Conservation (phyloP, 1,140 invertebrate species). For the Drosophila insularis region DNA sequence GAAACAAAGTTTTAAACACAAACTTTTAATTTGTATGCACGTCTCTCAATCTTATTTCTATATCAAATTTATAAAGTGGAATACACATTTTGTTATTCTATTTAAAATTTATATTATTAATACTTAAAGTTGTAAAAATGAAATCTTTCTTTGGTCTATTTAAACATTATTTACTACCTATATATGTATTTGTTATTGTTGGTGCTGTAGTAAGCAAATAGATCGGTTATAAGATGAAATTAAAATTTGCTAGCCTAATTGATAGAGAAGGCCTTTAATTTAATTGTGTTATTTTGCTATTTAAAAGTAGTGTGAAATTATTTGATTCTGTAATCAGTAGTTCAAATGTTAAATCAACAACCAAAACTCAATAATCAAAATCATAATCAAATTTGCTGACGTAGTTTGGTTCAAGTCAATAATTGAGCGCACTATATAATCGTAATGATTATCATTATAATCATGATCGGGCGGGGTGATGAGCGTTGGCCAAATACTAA, state of each 20-base stretch:
- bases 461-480: background rate
- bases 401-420: constrained; percentile 30
- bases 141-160: no score
- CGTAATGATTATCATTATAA: constrained; percentile 31
- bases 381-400: constrained; percentile 48
- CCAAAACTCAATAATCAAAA: constrained; percentile 28
- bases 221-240: no score
- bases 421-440: constrained; percentile 33
- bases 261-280: background rate
- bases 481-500: background rate
- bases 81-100: no score
- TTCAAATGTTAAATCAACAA: constrained; percentile 20
- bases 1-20: no score
- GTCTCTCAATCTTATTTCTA: no score
- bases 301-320: constrained; percentile 4
- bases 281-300: constrained; percentile 1
- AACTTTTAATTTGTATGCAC: no score
- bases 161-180: no score
- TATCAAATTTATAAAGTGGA: no score
- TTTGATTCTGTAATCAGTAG: constrained; percentile 7
- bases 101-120: no score
- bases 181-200: no score
- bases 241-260: background rate
- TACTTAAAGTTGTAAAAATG: no score
- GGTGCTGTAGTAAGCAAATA: no score